phyloP scores from a whole-genome alignment of 2,113 vertebrate genomes.

The Todiramphus saurophagus region DNA sequence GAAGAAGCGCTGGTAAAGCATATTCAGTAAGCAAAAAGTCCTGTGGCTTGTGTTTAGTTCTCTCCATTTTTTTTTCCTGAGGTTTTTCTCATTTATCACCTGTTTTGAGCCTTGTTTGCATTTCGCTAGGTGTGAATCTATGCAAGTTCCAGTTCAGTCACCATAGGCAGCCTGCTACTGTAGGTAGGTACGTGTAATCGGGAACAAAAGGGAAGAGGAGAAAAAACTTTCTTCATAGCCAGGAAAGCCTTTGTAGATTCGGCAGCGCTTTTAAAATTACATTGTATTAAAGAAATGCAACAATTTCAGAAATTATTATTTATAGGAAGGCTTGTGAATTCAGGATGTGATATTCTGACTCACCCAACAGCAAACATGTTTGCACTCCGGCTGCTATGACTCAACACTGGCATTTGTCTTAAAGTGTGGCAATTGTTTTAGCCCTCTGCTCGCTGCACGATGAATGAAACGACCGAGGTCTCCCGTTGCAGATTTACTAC shows the following conservation, averaged over 20 bases:
- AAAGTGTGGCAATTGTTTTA: constrained; percentile 47
- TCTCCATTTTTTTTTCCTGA: background rate
- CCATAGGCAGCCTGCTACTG: background rate
- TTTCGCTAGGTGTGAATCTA: background rate
- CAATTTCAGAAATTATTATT: constrained; percentile 39
- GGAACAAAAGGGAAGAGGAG: background rate
- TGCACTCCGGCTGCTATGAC: constrained; percentile 10
- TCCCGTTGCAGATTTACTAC: constrained; percentile 36
- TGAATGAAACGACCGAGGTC: constrained; percentile 48
- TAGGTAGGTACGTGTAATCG: background rate
- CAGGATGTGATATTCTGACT: constrained; percentile 59
- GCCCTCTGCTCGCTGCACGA: background rate
- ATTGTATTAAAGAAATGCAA: background rate
- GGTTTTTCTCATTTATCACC: background rate
- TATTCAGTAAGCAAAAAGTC: background rate
- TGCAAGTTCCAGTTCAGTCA: background rate
- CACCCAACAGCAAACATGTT: constrained; percentile 57
- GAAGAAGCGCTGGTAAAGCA: background rate
- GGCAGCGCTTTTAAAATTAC: background rate
- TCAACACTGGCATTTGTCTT: constrained; percentile 53
- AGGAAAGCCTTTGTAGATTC: background rate
- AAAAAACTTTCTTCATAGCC: background rate
- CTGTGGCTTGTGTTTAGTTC: background rate
- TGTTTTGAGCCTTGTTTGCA: background rate
- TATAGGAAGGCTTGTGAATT: constrained; percentile 46